Percentiles rank a stretch among this genome's conserved stretches.
Conservation (phyloP, 1,140 invertebrate species). For the Oreohelix idahoensis region DNA sequence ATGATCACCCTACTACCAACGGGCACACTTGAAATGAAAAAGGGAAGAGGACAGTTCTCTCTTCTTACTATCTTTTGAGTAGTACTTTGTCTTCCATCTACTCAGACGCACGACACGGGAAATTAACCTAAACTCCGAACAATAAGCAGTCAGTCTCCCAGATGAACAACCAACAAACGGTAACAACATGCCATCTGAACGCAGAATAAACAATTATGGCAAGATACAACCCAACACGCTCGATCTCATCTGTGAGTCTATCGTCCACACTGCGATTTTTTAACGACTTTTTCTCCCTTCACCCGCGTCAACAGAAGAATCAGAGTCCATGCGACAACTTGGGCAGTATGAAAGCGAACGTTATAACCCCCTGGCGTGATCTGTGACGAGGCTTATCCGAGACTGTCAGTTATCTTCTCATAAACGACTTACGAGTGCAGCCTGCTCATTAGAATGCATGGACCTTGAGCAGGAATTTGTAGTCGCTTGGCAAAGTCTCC, state of each 20-base stretch:
- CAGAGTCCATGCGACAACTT: slow-evolving; percentile 1
- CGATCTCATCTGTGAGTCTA: neutral
- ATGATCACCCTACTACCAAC: too few relatives aligned
- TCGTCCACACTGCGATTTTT: neutral
- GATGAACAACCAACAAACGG: neutral
- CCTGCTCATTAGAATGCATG: slow-evolving; percentile 16
- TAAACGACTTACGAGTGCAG: slow-evolving; percentile 11
- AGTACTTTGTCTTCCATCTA: neutral
- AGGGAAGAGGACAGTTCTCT: too few relatives aligned
- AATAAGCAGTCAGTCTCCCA: neutral
- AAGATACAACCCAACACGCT: neutral
- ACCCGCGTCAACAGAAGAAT: neutral
- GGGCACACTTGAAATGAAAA: too few relatives aligned
- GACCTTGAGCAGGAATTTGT: slow-evolving; percentile 13
- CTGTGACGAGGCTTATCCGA: neutral
- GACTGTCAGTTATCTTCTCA: slow-evolving; percentile 3
- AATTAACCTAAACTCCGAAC: neutral
- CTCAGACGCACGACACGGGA: neutral
- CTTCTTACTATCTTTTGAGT: neutral
- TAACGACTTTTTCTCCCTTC: neutral
- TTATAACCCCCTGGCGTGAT: slow-evolving; percentile 18
- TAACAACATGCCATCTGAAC: slow-evolving; percentile 12
- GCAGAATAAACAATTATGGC: neutral
- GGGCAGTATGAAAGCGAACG: neutral
- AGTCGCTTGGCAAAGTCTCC: slow-evolving; percentile 5